Evolutionary conservation across 2,113 vertebrate genomes (phyloP).

Genomic region (Seriola quinqueradiata): DNA sequence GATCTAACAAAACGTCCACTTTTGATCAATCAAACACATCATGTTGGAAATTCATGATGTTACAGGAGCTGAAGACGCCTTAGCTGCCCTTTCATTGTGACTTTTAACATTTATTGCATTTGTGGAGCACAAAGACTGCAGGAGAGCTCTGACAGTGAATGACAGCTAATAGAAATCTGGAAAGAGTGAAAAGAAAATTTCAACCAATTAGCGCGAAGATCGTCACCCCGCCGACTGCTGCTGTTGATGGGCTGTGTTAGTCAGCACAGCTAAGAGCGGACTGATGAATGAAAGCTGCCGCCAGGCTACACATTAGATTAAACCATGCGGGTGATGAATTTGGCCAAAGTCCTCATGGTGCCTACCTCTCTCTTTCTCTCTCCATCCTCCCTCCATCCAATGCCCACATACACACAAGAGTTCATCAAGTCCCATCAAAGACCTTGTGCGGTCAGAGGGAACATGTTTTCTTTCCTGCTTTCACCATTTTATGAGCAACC

Average conservation of each 20-base stretch:
- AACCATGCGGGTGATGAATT: constrained; percentile 62
- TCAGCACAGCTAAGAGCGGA: constrained; percentile 16
- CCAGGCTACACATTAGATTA: constrained; percentile 64
- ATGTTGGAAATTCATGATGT: background rate
- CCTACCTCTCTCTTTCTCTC: constrained; percentile 35
- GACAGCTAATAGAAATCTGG: constrained; percentile 1
- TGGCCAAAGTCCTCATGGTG: constrained; percentile 43
- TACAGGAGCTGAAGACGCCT: background rate
- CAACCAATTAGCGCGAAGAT: background rate
- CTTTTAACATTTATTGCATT: background rate
- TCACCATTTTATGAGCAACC: constrained; percentile 62
- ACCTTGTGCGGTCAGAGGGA: constrained; percentile 47
- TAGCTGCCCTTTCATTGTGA: background rate
- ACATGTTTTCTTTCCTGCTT: constrained; percentile 71
- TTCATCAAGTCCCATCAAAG: constrained; percentile 72
- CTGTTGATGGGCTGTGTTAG: constrained; percentile 29
- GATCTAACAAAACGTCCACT: background rate
- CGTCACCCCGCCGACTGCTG: constrained; percentile 1
- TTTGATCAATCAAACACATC: background rate
- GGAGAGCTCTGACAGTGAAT: background rate
- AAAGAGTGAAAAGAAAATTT: constrained; percentile 22
- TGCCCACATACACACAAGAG: constrained; percentile 56
- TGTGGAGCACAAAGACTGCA: background rate
- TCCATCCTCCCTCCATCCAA: constrained; percentile 53
- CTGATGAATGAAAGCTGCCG: constrained; percentile 45